These are phyloP conservation scores for Toxotes jaculatrix DNA, from an alignment of 2,113 vertebrate genomes.

Conservation along the genomic window DNA sequence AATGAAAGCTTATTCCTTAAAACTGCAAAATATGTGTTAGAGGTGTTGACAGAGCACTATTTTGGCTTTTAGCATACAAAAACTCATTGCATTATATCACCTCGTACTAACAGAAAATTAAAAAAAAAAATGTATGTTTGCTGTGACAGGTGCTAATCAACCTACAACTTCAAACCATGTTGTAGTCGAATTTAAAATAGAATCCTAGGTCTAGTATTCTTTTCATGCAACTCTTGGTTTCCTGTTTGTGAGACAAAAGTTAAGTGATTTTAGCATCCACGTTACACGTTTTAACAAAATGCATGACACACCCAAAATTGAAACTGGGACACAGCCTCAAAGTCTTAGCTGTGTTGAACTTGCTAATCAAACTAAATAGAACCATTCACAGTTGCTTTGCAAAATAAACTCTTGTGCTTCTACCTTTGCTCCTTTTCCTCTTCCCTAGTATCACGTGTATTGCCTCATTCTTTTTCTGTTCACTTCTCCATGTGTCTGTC, in stretches of 20 bases:
- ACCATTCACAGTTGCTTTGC: neutral
- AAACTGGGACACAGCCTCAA: neutral
- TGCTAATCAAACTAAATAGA: neutral
- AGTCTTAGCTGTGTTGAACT: neutral
- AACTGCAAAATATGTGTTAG: conserved; percentile 6
- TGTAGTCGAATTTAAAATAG: neutral
- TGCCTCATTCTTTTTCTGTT: neutral
- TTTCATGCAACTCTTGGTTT: neutral
- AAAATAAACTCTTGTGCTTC: neutral
- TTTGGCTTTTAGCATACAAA: neutral
- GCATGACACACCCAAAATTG: too few relatives aligned
- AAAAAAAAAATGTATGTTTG: too few relatives aligned
- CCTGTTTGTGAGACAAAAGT: neutral
- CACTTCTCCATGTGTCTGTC: neutral
- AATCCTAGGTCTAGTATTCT: too few relatives aligned
- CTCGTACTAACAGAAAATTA: conserved; percentile 1
- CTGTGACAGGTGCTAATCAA: neutral
- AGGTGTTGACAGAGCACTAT: neutral
- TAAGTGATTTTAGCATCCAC: neutral
- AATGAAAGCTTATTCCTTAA: neutral
- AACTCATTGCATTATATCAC: conserved; percentile 7
- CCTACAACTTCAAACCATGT: neutral
- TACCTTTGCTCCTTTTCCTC: neutral
- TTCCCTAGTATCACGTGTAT: neutral
- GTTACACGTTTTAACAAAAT: too few relatives aligned